phyloP scores from a whole-genome alignment of 2,113 vertebrate genomes.

The Pachycephala philippinensis region DNA sequence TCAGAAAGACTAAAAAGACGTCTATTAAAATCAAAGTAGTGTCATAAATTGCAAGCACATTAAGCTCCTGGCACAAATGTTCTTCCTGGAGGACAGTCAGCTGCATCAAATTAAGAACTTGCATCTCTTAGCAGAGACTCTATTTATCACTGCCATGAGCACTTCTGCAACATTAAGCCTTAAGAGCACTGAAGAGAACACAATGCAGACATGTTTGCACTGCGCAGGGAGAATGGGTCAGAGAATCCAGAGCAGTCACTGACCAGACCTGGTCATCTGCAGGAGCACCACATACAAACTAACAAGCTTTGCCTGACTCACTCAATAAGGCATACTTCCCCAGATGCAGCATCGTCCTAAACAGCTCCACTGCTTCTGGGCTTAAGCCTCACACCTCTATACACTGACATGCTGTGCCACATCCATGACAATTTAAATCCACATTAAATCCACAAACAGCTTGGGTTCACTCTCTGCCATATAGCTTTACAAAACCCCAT shows the following conservation, averaged over 20 bases:
- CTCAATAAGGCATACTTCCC: not conserved
- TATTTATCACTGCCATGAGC: not conserved
- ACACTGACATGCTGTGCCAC: accelerated
- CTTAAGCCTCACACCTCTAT: not conserved
- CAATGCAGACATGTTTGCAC: not conserved
- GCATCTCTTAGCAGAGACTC: not conserved
- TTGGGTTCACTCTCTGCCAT: not conserved
- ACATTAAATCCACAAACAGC: not conserved
- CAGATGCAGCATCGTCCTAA: not conserved
- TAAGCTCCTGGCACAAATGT: not conserved
- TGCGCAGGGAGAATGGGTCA: not conserved
- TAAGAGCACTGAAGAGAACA: not conserved
- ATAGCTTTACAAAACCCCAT: not conserved
- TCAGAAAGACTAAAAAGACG: not conserved
- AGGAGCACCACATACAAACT: not conserved
- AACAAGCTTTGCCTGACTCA: not conserved
- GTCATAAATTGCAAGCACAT: not conserved
- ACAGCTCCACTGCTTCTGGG: not conserved
- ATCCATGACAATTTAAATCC: not conserved
- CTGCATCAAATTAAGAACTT: not conserved
- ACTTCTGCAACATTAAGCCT: not conserved
- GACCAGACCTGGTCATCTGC: not conserved
- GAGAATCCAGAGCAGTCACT: not conserved
- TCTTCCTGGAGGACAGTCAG: not conserved
- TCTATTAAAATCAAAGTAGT: not conserved